Evolutionary conservation across 2,888 invertebrate species (phyloP), one percentile per base, ranked within the genome.

Genomic region (Silvanus unidentatus): DNA sequence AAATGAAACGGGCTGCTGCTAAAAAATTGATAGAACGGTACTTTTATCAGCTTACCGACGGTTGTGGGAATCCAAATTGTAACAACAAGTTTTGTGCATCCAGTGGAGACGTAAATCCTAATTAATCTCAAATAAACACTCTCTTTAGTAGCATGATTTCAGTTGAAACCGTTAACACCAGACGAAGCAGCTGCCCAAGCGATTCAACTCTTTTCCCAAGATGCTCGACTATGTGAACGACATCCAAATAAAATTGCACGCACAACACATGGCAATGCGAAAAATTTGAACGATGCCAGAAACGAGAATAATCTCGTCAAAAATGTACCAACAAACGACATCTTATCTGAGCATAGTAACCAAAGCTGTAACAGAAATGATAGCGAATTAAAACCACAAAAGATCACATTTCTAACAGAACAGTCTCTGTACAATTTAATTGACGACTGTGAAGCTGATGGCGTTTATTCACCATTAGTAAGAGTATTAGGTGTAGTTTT

Each of bases 111-210:
- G 89, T 91, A 73, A 70, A 69, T 57, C 39, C n/a, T n/a, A n/a
- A n/a, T n/a, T n/a, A n/a, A n/a, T 4, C 38, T 15, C 34, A 12
- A 37, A 29, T 27, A 49, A 46, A 37, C 27, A 11, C 3, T 8
- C 22, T 34, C 8, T 9, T 28, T 8, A 8, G 10, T 28, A 9
- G 8, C 28, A 28, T 28, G 28, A 10, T 28, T 35, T 12, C 35
- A 85, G 84, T 75, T 83, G 45, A 77, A 82, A 63, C 81, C 82
- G 62, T 75, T 90, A 59, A 83, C 88, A 48, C 85, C 89, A 49
- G 90, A 95, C 76, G 87, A 92, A 73, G 92, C 94, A 42, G 95
- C 95, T 16, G 89, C 89, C 1, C 82, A 86, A 65, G 94, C 95
- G 8, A 82, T 95, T 56, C 85, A 88, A 62, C 74, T 95, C 48